phyloP scores from a whole-genome alignment of 2,888 invertebrate species.

The Trisateles emortualis region DNA sequence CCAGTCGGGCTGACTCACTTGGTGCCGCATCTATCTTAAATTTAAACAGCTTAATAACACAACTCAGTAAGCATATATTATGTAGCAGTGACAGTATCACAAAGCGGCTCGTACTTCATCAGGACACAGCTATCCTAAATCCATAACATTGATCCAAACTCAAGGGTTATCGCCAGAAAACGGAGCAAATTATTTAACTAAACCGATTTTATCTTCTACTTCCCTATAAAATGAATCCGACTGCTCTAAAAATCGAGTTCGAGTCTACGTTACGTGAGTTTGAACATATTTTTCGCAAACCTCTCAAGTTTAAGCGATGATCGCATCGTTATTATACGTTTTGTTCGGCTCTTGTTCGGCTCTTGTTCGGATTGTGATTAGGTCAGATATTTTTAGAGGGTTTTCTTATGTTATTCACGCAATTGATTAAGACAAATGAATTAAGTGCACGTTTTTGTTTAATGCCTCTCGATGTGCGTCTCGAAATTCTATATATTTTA shows the following conservation, averaged over 20 bases:
- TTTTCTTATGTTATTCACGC: no score
- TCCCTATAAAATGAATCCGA: constrained; percentile 32
- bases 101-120: constrained; percentile 54
- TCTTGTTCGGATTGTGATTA: no score
- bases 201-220: constrained; percentile 41
- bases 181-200: constrained; percentile 53
- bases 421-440: no score
- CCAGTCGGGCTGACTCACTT: no score
- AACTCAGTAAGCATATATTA: constrained; percentile 15
- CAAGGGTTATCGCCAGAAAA: constrained; percentile 48
- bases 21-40: no score
- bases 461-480: no score
- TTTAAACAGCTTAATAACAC: constrained; percentile 23
- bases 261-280: constrained; percentile 19
- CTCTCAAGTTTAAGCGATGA: constrained; percentile 32
- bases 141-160: constrained; percentile 51
- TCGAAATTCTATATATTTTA: no score
- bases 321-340: constrained; percentile 13
- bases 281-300: constrained; percentile 33
- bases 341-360: constrained; percentile 15
- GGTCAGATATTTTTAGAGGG: no score
- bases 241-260: constrained; percentile 27
- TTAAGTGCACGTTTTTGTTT: no score
- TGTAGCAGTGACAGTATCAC: constrained; percentile 42
- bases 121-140: constrained; percentile 48